Conservation (phyloP, 2,888 invertebrate genomes). For the Bimastos eiseni region DNA sequence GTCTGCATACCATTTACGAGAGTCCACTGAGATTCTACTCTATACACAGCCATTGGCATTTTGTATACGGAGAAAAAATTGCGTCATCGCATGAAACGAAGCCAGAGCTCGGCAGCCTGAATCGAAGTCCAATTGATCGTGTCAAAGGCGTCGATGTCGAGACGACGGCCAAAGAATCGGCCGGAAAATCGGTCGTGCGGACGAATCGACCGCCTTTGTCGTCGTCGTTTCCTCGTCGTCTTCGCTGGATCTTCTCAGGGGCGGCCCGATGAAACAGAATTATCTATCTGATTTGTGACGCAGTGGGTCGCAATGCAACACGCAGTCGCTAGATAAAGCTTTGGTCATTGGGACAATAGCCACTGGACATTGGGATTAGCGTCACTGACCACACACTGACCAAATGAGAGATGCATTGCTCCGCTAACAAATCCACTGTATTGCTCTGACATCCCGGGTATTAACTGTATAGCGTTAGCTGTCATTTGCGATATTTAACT, state of each 20-base stretch:
- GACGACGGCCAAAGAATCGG: neutral
- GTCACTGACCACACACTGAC: no score
- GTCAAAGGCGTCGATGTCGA: neutral
- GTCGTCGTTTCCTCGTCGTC: neutral
- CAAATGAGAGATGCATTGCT: neutral
- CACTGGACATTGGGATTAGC: neutral
- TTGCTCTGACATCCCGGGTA: neutral
- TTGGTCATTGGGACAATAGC: neutral
- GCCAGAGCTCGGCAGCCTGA: neutral
- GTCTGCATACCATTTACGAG: neutral
- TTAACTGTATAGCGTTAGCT: neutral
- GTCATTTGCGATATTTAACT: neutral
- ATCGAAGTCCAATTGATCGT: conserved; percentile 13
- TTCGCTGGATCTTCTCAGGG: neutral
- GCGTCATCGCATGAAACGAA: neutral
- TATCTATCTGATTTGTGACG: conserved; percentile 13
- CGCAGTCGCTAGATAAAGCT: neutral
- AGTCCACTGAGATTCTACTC: neutral
- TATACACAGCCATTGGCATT: neutral
- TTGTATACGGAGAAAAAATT: neutral
- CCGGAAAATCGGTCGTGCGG: neutral
- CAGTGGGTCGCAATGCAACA: neutral
- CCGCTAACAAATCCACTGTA: neutral
- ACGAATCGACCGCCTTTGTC: neutral
- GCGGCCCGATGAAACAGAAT: neutral